Evolutionary conservation across 2,888 invertebrate species (phyloP).

Genomic region (Orthosia gracilis): DNA sequence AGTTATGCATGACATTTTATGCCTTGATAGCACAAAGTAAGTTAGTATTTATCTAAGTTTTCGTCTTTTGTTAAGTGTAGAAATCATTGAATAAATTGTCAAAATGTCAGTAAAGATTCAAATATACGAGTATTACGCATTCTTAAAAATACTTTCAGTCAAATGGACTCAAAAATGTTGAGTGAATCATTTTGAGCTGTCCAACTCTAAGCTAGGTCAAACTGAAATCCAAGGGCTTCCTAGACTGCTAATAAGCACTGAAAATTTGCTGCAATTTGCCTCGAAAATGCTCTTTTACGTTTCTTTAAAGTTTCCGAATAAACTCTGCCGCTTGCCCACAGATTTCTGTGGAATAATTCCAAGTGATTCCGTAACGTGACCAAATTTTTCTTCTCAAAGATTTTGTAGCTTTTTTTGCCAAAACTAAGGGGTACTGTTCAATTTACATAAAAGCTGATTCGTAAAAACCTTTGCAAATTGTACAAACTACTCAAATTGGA

Average conservation of each 20-base stretch:
- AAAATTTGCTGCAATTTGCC: conserved; percentile 10
- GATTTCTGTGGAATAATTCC: not conserved
- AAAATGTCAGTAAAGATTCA: not conserved
- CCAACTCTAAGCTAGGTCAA: conserved; percentile 7
- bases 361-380: not conserved
- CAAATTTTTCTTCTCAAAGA: conserved; percentile 7
- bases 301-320: conserved; percentile 23
- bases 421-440: conserved; percentile 49
- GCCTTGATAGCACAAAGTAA: not conserved
- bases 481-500: conserved; percentile 58
- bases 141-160: not conserved
- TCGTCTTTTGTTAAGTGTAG: not conserved
- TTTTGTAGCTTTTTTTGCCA: conserved; percentile 25
- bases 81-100: not conserved
- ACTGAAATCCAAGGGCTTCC: not conserved
- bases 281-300: conserved; percentile 21
- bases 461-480: conserved; percentile 55
- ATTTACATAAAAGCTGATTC: conserved; percentile 56
- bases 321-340: not conserved
- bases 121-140: not conserved
- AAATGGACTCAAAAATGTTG: not conserved
- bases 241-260: conserved; percentile 13
- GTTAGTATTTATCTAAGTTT: not conserved
- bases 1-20: not conserved
- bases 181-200: not conserved